Base-by-base conservation (phyloP, 2,888 invertebrate species). In the Drosophila mimica region DNA sequence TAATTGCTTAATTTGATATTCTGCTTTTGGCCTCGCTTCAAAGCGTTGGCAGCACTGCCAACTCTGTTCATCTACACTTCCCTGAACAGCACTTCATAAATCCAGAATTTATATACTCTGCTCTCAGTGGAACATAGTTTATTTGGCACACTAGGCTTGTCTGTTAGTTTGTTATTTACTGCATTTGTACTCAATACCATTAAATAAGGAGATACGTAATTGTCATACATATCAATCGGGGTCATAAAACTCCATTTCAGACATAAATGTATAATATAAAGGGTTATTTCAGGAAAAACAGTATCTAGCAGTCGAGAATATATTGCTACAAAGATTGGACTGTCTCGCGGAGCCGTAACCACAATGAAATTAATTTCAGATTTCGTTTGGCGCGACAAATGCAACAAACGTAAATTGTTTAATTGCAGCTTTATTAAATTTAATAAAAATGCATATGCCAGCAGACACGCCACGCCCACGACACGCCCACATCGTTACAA, bases 351-450 rank as follows among this genome's bases (percentile, higher is more conserved):
- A 51, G 57, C 54, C 34, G 76, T 20, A 73, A 82, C 77, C 83
- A 53, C 83, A 87, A 75, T 64, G 82, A 77, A 88, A 87, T 83
- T 88, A 84, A 87, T 82, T 87, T 80, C 77, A 77, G 74, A 81
- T 81, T 79, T 63, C 73, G 53, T 36, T 52, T 52, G 62, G 28
- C 73, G 65, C 65, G 81, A 74, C 79, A 81, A 81, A 79, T 76
- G 81, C 66, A 74, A 79, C 74, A 81, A 78, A 60, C 64, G 79
- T 80, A 81, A 80, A 80, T 80, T 81, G 80, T 80, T 80, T 80
- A 80, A 80, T 80, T 86, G 85, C 83, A 85, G 82, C 83, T 89
- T 87, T 89, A 86, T 86, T 87, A 84, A 86, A 86, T 86, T 86
- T 86, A 73, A 86, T 87, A 89, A 87, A 86, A 82, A 84, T 82